Evolutionary conservation across 2,113 vertebrate genomes (phyloP).

Genomic region (Porphyrio hochstetteri): DNA sequence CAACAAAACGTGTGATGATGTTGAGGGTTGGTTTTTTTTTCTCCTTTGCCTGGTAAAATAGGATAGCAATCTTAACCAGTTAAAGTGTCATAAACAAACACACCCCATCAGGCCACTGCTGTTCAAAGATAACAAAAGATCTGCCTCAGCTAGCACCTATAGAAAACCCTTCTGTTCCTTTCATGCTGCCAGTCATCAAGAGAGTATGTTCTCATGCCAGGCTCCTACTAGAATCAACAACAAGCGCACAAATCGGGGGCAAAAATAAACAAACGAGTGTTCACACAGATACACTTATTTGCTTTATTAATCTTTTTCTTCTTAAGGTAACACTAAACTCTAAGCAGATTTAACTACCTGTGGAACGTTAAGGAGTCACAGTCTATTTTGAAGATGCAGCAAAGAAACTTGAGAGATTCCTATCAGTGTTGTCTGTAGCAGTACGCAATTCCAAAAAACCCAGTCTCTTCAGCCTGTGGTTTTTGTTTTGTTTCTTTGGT

Average conservation of each 20-base stretch:
- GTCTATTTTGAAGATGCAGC: neutral
- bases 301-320: neutral
- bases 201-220: accelerated
- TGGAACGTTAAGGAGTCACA: neutral
- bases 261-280: neutral
- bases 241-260: accelerated
- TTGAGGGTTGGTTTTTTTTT: neutral
- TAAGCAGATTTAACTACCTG: neutral
- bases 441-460: neutral
- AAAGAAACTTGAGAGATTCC: neutral
- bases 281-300: neutral
- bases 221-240: neutral
- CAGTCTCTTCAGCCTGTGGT: neutral
- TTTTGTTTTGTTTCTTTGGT: neutral
- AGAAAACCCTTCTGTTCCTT: neutral
- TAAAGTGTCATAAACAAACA: neutral
- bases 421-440: neutral
- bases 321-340: neutral
- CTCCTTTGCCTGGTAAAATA: neutral
- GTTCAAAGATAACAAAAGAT: neutral
- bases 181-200: neutral
- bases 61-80: neutral
- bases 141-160: neutral
- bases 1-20: neutral
- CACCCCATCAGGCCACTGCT: neutral